Percentiles rank a stretch among this genome's conserved stretches.
Conservation (phyloP, 2,113 vertebrate genomes). For the Phalacrocorax aristotelis region DNA sequence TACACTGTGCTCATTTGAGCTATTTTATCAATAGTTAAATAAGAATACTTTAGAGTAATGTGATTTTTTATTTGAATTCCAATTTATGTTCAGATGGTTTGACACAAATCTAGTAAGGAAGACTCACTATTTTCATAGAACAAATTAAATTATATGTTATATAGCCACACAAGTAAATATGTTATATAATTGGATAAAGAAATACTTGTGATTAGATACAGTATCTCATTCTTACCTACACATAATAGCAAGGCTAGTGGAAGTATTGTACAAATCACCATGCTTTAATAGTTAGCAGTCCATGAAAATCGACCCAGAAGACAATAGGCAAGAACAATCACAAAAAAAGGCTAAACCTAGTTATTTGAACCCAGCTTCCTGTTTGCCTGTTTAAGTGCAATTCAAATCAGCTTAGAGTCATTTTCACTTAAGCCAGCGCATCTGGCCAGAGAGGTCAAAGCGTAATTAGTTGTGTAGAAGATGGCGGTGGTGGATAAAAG, state of each 20-base stretch:
- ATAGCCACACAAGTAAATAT: constrained; percentile 45
- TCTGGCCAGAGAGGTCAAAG: background rate
- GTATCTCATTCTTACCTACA: constrained; percentile 2
- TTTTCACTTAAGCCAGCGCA: constrained; percentile 22
- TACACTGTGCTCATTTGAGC: constrained; percentile 44
- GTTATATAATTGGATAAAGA: constrained; percentile 44
- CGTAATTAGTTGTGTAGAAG: background rate
- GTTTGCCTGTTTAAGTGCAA: background rate
- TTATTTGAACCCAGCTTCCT: background rate
- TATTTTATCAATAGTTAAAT: constrained; percentile 67
- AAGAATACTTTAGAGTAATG: constrained; percentile 60
- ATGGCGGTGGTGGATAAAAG: background rate
- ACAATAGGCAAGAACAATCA: background rate
- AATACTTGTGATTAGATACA: constrained; percentile 53
- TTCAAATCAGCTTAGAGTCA: background rate
- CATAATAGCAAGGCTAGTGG: background rate
- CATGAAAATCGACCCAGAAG: constrained; percentile 23
- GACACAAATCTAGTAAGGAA: constrained; percentile 55
- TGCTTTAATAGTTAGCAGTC: constrained; percentile 33
- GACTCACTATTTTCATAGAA: constrained; percentile 20
- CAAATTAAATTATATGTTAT: constrained; percentile 54
- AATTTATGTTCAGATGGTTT: constrained; percentile 32
- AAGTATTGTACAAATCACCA: constrained; percentile 4
- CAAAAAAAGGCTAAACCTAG: background rate
- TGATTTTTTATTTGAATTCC: constrained; percentile 60